These are phyloP conservation scores for Urophycis tenuis DNA, from an alignment of 2,797 vertebrate species.

Conservation along the genomic window DNA sequence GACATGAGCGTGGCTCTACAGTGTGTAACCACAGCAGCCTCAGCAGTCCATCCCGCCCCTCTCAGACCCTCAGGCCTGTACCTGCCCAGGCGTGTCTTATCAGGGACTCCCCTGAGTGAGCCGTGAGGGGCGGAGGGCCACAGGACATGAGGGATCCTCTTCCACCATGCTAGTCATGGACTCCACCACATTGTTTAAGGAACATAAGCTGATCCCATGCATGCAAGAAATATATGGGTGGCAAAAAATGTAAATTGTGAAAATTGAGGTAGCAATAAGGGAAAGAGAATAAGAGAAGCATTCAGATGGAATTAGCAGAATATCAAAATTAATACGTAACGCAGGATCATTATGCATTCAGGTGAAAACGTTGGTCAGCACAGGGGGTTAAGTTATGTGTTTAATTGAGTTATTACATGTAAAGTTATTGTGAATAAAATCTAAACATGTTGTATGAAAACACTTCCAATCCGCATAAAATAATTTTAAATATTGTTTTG, in stretches of 20 bases:
- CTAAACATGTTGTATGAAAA: not conserved
- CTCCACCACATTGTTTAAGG: not conserved
- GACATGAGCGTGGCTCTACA: too few species aligned
- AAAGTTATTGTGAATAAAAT: not conserved
- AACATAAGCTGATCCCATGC: too few species aligned
- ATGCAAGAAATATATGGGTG: too few species aligned
- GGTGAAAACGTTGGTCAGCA: not conserved
- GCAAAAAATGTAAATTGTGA: too few species aligned
- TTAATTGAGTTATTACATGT: not conserved
- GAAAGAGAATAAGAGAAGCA: too few species aligned
- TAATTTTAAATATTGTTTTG: slow-evolving; percentile 9
- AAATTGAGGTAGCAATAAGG: too few species aligned
- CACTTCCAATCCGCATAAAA: not conserved
- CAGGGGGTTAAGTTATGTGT: not conserved
- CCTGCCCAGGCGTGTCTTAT: not conserved
- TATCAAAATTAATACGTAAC: too few species aligned
- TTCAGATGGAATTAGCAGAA: too few species aligned
- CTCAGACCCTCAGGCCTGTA: too few species aligned
- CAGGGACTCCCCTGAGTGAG: not conserved
- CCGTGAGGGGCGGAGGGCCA: not conserved
- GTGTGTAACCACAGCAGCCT: too few species aligned
- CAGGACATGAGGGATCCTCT: not conserved
- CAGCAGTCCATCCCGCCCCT: too few species aligned
- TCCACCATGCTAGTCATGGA: not conserved
- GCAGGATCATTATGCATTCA: too few species aligned